A percentile compares a stretch with the other conserved stretches of the same genome.
phyloP scores from a whole-genome alignment of 2,113 vertebrate species.

The Spheniscus mendiculus region DNA sequence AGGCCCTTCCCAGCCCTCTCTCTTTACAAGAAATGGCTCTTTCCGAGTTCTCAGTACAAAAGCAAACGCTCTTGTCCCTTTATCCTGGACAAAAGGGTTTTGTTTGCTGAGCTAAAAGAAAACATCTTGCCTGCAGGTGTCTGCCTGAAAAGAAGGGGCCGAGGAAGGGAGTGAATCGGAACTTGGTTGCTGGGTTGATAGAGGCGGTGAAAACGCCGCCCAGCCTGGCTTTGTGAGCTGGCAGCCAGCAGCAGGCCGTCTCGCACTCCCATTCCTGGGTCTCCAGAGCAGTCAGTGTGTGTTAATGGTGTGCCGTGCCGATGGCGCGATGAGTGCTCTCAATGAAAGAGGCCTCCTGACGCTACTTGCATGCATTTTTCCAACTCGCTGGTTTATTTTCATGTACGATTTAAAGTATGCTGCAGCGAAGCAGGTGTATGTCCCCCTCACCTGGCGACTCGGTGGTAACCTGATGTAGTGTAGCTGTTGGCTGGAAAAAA shows the following conservation, averaged over 20 bases:
- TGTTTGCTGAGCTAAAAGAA: background rate
- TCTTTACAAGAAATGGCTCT: background rate
- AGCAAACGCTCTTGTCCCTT: background rate
- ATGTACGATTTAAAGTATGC: background rate
- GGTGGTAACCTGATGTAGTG: background rate
- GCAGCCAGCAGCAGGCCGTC: background rate
- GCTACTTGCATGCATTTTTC: background rate
- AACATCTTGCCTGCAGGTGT: background rate
- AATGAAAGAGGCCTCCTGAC: rapidly evolving
- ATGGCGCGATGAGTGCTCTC: too few relatives aligned
- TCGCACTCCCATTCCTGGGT: background rate
- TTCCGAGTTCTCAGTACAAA: background rate
- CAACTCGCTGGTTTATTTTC: background rate
- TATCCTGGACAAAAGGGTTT: background rate
- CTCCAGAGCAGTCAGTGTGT: background rate
- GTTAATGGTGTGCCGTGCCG: background rate
- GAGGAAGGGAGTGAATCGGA: background rate
- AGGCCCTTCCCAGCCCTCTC: background rate
- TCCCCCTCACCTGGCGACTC: background rate
- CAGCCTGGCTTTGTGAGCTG: background rate
- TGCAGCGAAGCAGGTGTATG: background rate
- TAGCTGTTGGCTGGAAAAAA: background rate
- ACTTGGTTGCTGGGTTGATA: background rate
- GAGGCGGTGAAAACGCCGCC: background rate
- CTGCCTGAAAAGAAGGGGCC: background rate